Evolutionary conservation across 2,888 invertebrate species (phyloP).

Genomic region (Leistus spinibarbis): DNA sequence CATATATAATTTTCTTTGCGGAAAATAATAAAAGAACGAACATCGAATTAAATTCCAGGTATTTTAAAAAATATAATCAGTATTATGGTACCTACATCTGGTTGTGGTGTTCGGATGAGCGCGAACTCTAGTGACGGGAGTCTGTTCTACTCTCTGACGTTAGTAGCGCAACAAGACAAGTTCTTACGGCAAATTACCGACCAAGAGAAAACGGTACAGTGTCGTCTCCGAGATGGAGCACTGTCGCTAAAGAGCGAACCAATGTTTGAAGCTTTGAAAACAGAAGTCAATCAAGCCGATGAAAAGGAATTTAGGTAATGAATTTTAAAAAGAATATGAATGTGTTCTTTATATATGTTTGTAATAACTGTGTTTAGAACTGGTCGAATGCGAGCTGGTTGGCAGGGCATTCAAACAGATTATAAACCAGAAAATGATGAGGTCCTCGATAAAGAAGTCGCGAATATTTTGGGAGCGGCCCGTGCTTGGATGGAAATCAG

Average conservation of each 20-base stretch:
- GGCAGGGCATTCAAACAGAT: constrained; percentile 35
- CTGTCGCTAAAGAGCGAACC: constrained; percentile 64
- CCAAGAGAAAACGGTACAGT: constrained; percentile 68
- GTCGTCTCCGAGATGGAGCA: constrained; percentile 63
- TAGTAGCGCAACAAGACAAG: constrained; percentile 77
- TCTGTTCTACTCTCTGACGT: constrained; percentile 68
- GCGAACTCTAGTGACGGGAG: constrained; percentile 58
- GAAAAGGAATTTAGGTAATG: constrained; percentile 56
- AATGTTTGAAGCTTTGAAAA: constrained; percentile 61
- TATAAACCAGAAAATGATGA: constrained; percentile 52
- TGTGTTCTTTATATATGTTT: not conserved
- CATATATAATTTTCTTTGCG: too few relatives aligned
- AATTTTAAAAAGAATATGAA: not conserved
- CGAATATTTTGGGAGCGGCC: constrained; percentile 54
- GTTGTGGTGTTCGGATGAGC: constrained; percentile 72
- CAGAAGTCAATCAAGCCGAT: constrained; percentile 59
- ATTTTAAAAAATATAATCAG: constrained; percentile 57
- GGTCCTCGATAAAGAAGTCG: constrained; percentile 45
- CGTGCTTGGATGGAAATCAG: constrained; percentile 75
- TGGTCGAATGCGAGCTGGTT: constrained; percentile 63
- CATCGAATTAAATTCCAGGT: constrained; percentile 50
- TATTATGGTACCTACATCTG: constrained; percentile 65
- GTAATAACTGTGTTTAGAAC: constrained; percentile 55
- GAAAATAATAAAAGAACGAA: not conserved
- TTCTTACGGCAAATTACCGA: constrained; percentile 76